phyloP scores from a whole-genome alignment of 2,113 vertebrate genomes.

The Columbina picui region DNA sequence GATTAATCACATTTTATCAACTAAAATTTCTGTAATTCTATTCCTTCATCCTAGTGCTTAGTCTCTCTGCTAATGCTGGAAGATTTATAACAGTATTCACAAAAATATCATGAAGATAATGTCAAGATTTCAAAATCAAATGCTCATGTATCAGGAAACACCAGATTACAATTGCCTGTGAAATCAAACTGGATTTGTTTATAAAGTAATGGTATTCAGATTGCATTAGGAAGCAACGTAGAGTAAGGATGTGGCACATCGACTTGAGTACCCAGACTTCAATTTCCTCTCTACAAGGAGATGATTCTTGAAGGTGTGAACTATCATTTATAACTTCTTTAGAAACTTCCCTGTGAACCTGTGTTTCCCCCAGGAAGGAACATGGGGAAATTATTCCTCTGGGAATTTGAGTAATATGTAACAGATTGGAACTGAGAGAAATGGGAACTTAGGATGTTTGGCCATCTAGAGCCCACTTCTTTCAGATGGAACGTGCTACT shows the following conservation, averaged over 20 bases:
- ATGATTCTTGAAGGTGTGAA: background rate
- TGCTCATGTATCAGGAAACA: background rate
- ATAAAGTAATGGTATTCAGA: background rate
- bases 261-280: background rate
- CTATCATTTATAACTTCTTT: background rate
- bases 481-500: background rate
- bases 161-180: background rate
- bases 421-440: background rate
- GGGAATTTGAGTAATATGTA: background rate
- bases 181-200: background rate
- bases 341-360: rapidly evolving
- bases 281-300: background rate
- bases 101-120: background rate
- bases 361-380: background rate
- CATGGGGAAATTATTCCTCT: background rate
- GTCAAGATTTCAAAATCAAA: background rate
- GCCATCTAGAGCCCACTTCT: background rate
- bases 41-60: background rate
- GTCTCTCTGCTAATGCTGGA: background rate
- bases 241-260: background rate
- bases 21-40: background rate
- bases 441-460: background rate
- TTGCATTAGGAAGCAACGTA: background rate
- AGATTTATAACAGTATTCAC: background rate
- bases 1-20: background rate